Evolutionary conservation across 2,113 vertebrate species (phyloP), one percentile per base, ranked within the genome.

Genomic region (Asarcornis scutulata): DNA sequence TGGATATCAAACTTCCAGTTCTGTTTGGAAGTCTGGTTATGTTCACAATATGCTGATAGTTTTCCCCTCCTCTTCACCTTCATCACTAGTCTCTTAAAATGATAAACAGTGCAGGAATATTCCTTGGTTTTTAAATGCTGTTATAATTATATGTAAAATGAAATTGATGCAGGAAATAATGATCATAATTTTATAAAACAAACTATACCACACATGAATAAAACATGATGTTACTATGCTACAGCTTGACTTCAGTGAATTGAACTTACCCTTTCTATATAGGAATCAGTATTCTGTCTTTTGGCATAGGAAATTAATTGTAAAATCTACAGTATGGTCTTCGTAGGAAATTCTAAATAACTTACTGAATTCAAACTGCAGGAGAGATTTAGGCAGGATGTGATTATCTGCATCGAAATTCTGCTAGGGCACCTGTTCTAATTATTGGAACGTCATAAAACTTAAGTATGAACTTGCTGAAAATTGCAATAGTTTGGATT

Each of bases 181-280:
- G 17, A 85, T 76, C 23, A 80, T 64, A 83, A 80, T 89, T 82
- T 77, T 79, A 74, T 79, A 84, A 87, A 94, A 60, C 71, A 87
- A 88, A 67, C 26, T 66, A 1, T 32, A 44, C 55, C 83, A 71
- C 29, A 71, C 8, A 23, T 90, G 73, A 92, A 90, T 92, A 93
- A 92, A 90, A 90, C 73, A 83, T 86, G 83, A 8, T 15, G 44
- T 50, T 88, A 55, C 42, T 29, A 29, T 88, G 46, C 40, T 77
- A 29, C 32, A 73, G 11, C 64, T 95, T 73, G 79, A 63, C 64
- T 93, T 92, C 40, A 32, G 27, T 74, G 72, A 59, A 17, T 5
- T 75, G n/a, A 71, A 77, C 38, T 74, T 53, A 4, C 14, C 27
- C 12, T 59, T 87, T 73, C 44, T 44, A 3, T 50, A 21, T 17